Evolutionary conservation across 2,888 invertebrate genomes (phyloP), one percentile per base, ranked within the genome.

Genomic region (Athalia cordata): DNA sequence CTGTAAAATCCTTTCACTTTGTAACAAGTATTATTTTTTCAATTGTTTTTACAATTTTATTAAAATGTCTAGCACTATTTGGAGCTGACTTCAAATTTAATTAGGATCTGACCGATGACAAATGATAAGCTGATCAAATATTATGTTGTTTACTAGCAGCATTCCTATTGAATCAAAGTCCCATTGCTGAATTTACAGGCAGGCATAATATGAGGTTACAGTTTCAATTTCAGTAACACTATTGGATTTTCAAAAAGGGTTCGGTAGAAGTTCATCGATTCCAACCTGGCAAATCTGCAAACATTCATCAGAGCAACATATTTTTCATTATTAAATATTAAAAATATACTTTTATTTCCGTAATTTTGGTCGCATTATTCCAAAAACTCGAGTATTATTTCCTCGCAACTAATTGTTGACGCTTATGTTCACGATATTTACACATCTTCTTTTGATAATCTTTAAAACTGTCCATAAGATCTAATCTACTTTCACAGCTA

Each of bases 41-140:
- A 72, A 72, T 72, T 72, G 72, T 59, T n/a, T 59, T 68, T 47
- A 45, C 47, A 59, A 43, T n/a, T 13, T 72, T 72, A 45, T 59
- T 45, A 29, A n/a, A 72, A 57, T 72, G 47, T 72, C 13, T 57
- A 66, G 72, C 47, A n/a, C 55, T 52, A 55, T 55, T 68, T 43
- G 29, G 43, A 68, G n/a, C 55, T 52, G 29, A 68, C 11, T 68
- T 68, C 43, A 11, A 68, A 52, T 55, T 43, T 29, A 29, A 68
- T 68, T 68, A 52, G 43, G 6, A 55, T 68, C 29, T 29, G 15
- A 68, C 11, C 5, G 45, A 72, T 43, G 47, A 43, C 45, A 72
- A 59, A 50, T 68, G 68, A 55, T 11, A 68, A 52, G 43, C 68
- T 52, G 43, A 5, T 5, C 52, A 68, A 52, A 55, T 8, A 29